These are phyloP conservation scores for Nematopogon swammerdamellus DNA, from an alignment of 2,888 invertebrate genomes.

Conservation along the genomic window DNA sequence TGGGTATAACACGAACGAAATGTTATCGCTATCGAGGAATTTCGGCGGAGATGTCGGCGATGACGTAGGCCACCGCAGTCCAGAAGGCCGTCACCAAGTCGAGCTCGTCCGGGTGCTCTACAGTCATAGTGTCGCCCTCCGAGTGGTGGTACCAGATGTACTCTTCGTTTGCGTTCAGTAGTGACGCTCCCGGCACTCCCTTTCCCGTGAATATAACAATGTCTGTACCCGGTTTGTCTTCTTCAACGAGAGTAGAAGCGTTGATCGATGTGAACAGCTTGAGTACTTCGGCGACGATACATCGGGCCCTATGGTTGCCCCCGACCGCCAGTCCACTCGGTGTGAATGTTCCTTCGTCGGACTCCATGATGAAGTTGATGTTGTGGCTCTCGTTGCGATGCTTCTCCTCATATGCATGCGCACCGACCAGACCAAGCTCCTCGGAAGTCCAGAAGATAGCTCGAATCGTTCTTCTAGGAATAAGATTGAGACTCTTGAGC, in stretches of 20 bases:
- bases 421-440: conserved; percentile 70
- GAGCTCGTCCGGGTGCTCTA: conserved; percentile 64
- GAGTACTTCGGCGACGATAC: conserved; percentile 66
- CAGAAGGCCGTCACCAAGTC: conserved; percentile 76
- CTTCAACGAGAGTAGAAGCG: conserved; percentile 55
- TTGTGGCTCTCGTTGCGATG: conserved; percentile 58
- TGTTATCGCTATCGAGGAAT: too few relatives aligned
- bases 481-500: conserved; percentile 60
- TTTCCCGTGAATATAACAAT: conserved; percentile 58
- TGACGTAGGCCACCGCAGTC: conserved; percentile 73
- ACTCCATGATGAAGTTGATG: conserved; percentile 77
- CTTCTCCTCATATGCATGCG: conserved; percentile 57
- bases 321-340: conserved; percentile 67
- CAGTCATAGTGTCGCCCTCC: conserved; percentile 75
- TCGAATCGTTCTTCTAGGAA: conserved; percentile 68
- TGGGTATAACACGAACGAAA: too few relatives aligned
- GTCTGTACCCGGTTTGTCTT: conserved; percentile 64
- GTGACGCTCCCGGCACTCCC: conserved; percentile 68
- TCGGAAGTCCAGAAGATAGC: conserved; percentile 80
- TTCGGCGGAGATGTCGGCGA: conserved; percentile 70
- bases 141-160: conserved; percentile 78
- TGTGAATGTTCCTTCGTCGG: conserved; percentile 76
- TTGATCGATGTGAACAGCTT: conserved; percentile 65
- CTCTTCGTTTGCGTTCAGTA: conserved; percentile 63
- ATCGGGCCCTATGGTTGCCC: conserved; percentile 60